Evolutionary conservation across 1,140 invertebrate species (phyloP), one percentile per base, ranked within the genome.

Genomic region (Formica selysi): DNA sequence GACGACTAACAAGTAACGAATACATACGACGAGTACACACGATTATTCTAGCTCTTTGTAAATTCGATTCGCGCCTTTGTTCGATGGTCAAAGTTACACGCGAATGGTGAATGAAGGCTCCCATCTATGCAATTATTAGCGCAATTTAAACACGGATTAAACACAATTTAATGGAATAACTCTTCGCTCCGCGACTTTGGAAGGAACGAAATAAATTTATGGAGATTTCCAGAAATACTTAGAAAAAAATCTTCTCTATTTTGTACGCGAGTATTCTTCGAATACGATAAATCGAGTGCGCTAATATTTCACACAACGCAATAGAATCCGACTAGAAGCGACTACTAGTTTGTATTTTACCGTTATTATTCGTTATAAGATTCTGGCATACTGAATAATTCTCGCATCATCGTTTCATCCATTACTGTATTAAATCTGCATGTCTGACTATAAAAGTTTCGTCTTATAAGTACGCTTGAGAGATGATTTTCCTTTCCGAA

Each of bases 81-180:
- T 51, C 44, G 16, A 38, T 16, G 5, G 64, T 38, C 44, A 32
- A 51, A 80, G 16, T 80, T 80, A 80, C 22, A 32, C 8, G 16
- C 76, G 44, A 80, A 70, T 68, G 64, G 26, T 70, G 64, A 80
- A 80, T 57, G 64, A 70, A 22, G 13, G 22, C 48, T 70, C 62
- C 32, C 64, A 54, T 22, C 11, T 70, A 48, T 57, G 29, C 76
- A 80, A 80, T 80, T 44, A 68, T 57, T 80, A 48, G 19, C 26
- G 44, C 67, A 79, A 22, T 70, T 80, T 70, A 70, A 80, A 51
- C 44, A 19, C n/a, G 32, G 13, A 22, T 22, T 22, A 22, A 22
- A 22, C 22, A 22, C 22, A 26, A 68, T 36, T 70, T 80, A 68
- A 80, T 19, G 44, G 8, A 67, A 32, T 38, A 48, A n/a, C 16